A percentile compares a stretch with the other conserved stretches of the same genome.
phyloP scores from a whole-genome alignment of 2,113 vertebrate species.

The Crypturellus undulatus region DNA sequence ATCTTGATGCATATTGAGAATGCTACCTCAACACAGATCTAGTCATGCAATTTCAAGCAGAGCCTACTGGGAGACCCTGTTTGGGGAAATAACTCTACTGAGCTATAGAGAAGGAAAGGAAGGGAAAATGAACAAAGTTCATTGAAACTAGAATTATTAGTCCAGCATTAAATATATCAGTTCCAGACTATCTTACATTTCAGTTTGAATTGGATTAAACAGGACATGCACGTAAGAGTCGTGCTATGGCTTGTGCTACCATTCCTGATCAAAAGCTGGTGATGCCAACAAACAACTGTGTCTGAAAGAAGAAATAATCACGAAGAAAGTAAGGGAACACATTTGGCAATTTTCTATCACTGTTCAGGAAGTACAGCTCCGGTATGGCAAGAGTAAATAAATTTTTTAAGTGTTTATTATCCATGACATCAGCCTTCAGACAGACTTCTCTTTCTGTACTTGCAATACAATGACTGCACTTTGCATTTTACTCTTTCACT shows the following conservation, averaged over 20 bases:
- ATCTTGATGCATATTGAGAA: background rate
- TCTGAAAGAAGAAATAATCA: background rate
- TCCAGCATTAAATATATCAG: background rate
- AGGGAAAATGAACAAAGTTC: constrained; percentile 19
- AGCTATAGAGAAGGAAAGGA: background rate
- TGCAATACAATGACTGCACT: background rate
- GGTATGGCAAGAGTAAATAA: background rate
- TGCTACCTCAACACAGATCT: background rate
- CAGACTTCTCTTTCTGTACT: background rate
- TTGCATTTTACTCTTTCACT: background rate
- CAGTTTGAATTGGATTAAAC: background rate
- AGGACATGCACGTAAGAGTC: background rate
- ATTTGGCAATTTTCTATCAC: background rate
- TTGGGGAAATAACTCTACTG: background rate
- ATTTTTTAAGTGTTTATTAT: background rate
- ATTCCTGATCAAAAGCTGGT: background rate
- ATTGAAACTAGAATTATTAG: constrained; percentile 38
- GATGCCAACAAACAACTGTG: background rate
- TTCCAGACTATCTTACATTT: background rate
- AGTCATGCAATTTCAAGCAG: background rate
- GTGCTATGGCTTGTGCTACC: background rate
- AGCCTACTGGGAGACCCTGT: background rate
- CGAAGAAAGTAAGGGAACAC: background rate
- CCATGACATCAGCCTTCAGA: background rate
- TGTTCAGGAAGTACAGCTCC: background rate